Evolutionary conservation across 2,888 invertebrate species (phyloP), one percentile per base, ranked within the genome.

Genomic region (Prosopocoilus inquinatus): DNA sequence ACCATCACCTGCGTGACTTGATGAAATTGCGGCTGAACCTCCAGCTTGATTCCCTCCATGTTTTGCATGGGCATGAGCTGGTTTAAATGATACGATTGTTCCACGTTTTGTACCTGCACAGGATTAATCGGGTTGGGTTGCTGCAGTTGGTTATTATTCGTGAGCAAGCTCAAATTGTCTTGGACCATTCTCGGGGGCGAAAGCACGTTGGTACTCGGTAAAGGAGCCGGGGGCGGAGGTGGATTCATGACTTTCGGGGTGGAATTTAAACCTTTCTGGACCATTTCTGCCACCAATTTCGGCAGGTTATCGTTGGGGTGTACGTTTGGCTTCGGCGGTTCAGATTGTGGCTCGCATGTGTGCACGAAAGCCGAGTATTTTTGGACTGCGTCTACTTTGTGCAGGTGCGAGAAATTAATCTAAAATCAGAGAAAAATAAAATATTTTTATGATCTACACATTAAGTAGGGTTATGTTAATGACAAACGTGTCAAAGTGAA

Each of bases 341-440:
- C 71, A 15, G 66, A 54, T 63, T 72, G 72, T 5, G 76, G 74
- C 44, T 70, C 67, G 60, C 77, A 77, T 4, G 64, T 65, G 58
- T 77, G 76, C 0, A 76, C 75, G 62, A 75, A 76, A 57, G 74
- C 76, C 28, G 75, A 61, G 61, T 66, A 74, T 9, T 68, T 64
- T 53, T 68, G 53, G 2, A 53, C 59, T 3, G 65, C 66, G 38
- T 74, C 70, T 3, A 75, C 74, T 49, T 61, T 47, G 61, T 77
- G 77, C 36, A 77, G 63, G 66, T 77, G 77, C 7, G 64, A 67
- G 54, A 76, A 76, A 61, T 75, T 75, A 11, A 76, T 71, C 76
- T 77, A 58, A 50, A 75, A 75, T 50, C 1, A n/a, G n/a, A 13
- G 12, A 46, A n/a, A 41, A 41, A n/a, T n/a, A n/a, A n/a, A 1